These are phyloP conservation scores for Ruditapes philippinarum DNA, from an alignment of 1,140 invertebrate species.

Conservation along the genomic window DNA sequence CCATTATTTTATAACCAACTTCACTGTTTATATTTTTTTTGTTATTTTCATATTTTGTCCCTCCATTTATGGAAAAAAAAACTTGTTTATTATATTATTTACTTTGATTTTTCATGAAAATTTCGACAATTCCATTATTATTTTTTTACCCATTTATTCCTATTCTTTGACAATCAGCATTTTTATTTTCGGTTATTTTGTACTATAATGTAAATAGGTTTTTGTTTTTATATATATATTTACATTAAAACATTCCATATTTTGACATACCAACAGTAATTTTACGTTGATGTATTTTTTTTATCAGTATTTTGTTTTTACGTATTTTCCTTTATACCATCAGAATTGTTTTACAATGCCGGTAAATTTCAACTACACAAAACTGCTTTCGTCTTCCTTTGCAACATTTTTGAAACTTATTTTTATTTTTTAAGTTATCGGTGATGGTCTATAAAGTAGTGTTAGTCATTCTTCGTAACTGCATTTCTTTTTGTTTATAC, in stretches of 20 bases:
- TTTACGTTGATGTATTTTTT: not conserved
- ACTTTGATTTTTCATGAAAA: not conserved
- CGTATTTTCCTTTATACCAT: not conserved
- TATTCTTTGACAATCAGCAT: slow-evolving; percentile 25
- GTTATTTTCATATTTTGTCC: not conserved
- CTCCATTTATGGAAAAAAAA: no score
- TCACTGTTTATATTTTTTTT: not conserved
- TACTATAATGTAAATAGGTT: not conserved
- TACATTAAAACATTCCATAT: not conserved
- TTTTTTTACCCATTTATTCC: not conserved
- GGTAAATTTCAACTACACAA: slow-evolving; percentile 29
- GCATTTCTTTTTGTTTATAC: no score
- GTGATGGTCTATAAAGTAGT: not conserved
- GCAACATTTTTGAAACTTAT: no score
- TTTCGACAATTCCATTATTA: no score
- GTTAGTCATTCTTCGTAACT: not conserved
- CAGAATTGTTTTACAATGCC: not conserved
- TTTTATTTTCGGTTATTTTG: not conserved
- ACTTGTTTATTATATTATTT: not conserved
- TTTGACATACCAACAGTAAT: not conserved
- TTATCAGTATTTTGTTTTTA: not conserved
- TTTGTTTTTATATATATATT: slow-evolving; percentile 2
- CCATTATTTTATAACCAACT: not conserved
- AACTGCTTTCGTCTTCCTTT: not conserved
- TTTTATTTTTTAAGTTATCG: no score